These are phyloP conservation scores for Mus spretus DNA, from an alignment of 2,797 vertebrate species.

Conservation along the genomic window DNA sequence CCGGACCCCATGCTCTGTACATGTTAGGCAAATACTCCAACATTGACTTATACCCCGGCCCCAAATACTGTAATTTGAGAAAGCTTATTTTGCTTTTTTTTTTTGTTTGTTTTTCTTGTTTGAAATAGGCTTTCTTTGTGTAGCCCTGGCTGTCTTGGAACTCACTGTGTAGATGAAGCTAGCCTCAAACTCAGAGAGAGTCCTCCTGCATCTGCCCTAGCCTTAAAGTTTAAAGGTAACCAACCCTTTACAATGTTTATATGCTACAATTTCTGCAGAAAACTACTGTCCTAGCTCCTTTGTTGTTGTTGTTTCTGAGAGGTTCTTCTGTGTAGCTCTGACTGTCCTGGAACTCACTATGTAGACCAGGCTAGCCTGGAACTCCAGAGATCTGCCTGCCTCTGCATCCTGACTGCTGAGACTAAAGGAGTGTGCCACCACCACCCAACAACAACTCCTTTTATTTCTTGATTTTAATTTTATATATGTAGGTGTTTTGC, in stretches of 20 bases:
- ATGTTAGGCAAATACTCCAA: not conserved
- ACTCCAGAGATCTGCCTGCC: not conserved
- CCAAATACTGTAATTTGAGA: not conserved
- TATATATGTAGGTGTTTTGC: not conserved
- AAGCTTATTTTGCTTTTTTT: not conserved
- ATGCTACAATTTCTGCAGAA: constrained; percentile 1
- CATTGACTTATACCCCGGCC: not conserved
- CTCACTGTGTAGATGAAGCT: not conserved
- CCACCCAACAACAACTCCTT: not conserved
- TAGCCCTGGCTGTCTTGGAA: not conserved
- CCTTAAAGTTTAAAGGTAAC: constrained; percentile 34
- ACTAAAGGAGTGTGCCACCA: not conserved
- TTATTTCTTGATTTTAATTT: not conserved
- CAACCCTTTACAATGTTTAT: constrained; percentile 17
- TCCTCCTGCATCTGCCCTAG: no score
- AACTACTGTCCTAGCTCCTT: not conserved
- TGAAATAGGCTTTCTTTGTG: not conserved
- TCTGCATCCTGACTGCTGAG: not conserved
- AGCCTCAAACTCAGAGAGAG: not conserved
- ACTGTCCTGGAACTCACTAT: not conserved
- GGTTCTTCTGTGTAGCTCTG: not conserved
- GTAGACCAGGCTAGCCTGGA: not conserved
- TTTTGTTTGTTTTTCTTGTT: not conserved
- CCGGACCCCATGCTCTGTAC: not conserved
- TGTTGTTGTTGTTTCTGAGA: not conserved